phyloP scores from a whole-genome alignment of 1,140 invertebrate genomes.

The Drosophila ogumai region DNA sequence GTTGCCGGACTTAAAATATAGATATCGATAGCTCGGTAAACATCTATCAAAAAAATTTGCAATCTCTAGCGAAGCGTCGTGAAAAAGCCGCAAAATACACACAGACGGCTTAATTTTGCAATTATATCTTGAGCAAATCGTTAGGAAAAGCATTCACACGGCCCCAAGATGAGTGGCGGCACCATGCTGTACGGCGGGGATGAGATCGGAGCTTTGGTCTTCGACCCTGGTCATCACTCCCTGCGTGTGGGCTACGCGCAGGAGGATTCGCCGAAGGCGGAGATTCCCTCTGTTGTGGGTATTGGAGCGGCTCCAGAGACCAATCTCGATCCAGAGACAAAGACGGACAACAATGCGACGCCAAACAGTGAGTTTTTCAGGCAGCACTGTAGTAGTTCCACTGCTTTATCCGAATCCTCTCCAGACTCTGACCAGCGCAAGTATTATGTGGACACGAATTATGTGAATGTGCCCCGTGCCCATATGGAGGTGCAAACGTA shows the following conservation, averaged over 20 bases:
- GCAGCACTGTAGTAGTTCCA: not conserved
- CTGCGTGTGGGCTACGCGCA: constrained; percentile 86
- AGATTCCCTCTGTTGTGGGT: constrained; percentile 93
- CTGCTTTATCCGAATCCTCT: not conserved
- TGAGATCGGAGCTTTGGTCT: constrained; percentile 98
- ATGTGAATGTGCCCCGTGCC: constrained; percentile 94
- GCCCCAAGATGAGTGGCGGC: constrained; percentile 79
- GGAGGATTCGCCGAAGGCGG: constrained; percentile 96
- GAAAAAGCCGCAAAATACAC: constrained; percentile 60
- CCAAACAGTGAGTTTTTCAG: constrained; percentile 84
- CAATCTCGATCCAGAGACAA: constrained; percentile 87
- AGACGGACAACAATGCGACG: constrained; percentile 87
- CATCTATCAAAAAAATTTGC: not conserved
- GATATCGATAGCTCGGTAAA: not conserved
- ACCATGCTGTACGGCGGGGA: constrained; percentile 95
- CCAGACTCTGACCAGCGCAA: constrained; percentile 86
- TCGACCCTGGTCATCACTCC: constrained; percentile 97
- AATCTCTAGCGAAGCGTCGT: constrained; percentile 49
- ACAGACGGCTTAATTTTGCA: constrained; percentile 30
- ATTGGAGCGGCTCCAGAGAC: constrained; percentile 87
- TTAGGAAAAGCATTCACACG: not conserved
- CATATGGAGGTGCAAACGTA: constrained; percentile 94
- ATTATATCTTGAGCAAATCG: constrained; percentile 16
- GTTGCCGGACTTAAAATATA: not conserved
- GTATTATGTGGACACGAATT: constrained; percentile 94